Evolutionary conservation across 2,888 invertebrate species (phyloP).

Genomic region (Drosophila borealis): DNA sequence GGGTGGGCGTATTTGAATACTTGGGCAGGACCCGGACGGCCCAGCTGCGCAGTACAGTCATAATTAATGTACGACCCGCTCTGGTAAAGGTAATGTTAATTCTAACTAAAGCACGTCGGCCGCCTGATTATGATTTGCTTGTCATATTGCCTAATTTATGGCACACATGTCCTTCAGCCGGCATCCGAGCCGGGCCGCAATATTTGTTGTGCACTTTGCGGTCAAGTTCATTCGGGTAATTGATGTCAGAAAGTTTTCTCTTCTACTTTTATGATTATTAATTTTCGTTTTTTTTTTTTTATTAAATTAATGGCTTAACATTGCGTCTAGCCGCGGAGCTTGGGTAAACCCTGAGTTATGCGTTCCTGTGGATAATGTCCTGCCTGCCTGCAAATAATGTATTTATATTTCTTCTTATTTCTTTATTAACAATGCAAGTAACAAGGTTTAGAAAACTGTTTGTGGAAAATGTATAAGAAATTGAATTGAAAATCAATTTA

Average conservation of each 20-base stretch:
- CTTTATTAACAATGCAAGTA: background rate
- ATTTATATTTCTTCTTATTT: background rate
- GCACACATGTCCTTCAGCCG: constrained; percentile 40
- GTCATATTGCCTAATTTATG: constrained; percentile 51
- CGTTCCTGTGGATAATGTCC: constrained; percentile 2
- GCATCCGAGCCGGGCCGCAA: constrained; percentile 10
- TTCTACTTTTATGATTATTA: background rate
- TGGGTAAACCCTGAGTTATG: background rate
- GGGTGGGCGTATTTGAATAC: constrained; percentile 18
- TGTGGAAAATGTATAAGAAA: background rate
- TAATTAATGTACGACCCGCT: constrained; percentile 46
- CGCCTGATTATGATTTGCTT: constrained; percentile 52
- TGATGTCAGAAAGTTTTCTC: constrained; percentile 21
- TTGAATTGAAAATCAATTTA: background rate
- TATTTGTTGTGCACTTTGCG: constrained; percentile 2
- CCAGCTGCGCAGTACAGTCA: constrained; percentile 11
- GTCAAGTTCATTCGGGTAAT: constrained; percentile 27
- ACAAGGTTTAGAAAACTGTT: background rate
- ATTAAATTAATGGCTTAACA: constrained; percentile 21
- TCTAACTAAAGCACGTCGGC: constrained; percentile 9
- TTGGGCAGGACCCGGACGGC: background rate
- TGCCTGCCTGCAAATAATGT: background rate
- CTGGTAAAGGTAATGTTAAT: constrained; percentile 15
- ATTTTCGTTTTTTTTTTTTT: background rate
- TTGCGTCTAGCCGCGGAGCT: constrained; percentile 10